Percentiles rank a stretch among this genome's conserved stretches.
Evolutionary conservation across 2,113 vertebrate genomes (phyloP).

Genomic region (Scophthalmus maximus): DNA sequence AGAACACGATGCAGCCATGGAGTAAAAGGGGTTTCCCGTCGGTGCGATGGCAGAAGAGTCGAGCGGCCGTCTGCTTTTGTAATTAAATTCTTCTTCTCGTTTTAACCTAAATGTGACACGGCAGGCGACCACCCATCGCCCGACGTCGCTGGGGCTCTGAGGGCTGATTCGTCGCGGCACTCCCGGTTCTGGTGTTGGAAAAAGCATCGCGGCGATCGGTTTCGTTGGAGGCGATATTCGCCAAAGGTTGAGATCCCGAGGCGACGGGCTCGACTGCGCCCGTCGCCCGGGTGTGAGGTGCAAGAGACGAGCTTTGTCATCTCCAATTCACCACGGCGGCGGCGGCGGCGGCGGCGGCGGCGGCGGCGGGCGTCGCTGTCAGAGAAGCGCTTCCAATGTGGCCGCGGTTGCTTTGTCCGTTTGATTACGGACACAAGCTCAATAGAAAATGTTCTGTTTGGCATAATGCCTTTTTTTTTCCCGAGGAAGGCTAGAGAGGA

Average conservation of each 20-base stretch:
- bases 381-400: too few species aligned
- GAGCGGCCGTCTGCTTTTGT: not conserved
- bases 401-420: too few species aligned
- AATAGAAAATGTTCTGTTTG: too few species aligned
- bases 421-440: too few species aligned
- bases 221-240: constrained; percentile 42
- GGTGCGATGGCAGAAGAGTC: too few species aligned
- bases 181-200: constrained; percentile 39
- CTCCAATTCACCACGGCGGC: too few species aligned
- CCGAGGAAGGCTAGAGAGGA: too few species aligned
- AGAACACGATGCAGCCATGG: constrained; percentile 27
- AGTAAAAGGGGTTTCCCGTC: constrained; percentile 2
- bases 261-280: constrained; percentile 41
- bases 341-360: too few species aligned
- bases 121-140: constrained; percentile 33
- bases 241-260: constrained; percentile 52
- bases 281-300: not conserved
- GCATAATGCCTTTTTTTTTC: too few species aligned
- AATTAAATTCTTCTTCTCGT: constrained; percentile 22
- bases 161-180: constrained; percentile 44
- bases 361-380: too few species aligned
- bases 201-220: constrained; percentile 50
- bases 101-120: constrained; percentile 34
- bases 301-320: too few species aligned
- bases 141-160: constrained; percentile 13